Conservation (phyloP, 2,888 invertebrate genomes). For the Andrena bicolor region DNA sequence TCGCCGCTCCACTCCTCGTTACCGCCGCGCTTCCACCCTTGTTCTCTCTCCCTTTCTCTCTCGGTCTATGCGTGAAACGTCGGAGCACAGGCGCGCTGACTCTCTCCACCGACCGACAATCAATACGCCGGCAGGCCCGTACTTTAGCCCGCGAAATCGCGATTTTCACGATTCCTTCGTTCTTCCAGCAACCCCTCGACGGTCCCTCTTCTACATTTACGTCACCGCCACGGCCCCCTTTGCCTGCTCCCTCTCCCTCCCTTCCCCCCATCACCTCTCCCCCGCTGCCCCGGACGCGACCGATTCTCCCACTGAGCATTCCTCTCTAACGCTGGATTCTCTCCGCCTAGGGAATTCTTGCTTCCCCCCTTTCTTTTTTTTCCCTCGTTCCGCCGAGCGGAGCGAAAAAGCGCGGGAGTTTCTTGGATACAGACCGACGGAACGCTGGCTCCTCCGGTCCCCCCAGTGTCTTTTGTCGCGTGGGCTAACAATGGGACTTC, state of each 20-base stretch:
- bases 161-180: constrained; percentile 73
- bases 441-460: not conserved
- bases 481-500: constrained; percentile 12
- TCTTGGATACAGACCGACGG: constrained; percentile 17
- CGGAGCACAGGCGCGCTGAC: constrained; percentile 68
- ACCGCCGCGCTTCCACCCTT: constrained; percentile 45
- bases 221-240: constrained; percentile 19
- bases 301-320: not conserved
- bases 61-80: constrained; percentile 56
- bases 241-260: not conserved
- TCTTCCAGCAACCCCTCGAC: constrained; percentile 33
- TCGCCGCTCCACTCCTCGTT: constrained; percentile 44
- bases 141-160: constrained; percentile 81
- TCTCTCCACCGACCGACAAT: constrained; percentile 78
- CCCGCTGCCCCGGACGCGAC: not conserved
- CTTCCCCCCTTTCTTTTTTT: not conserved
- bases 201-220: constrained; percentile 10
- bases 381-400: constrained; percentile 12
- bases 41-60: constrained; percentile 41
- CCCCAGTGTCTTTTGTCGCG: constrained; percentile 17
- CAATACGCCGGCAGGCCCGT: constrained; percentile 83
- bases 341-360: constrained; percentile 26
- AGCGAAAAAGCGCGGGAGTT: constrained; percentile 66
- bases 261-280: not conserved
- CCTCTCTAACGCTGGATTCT: not conserved